Percentiles rank a stretch among this genome's conserved stretches.
Evolutionary conservation across 2,797 vertebrate species (phyloP).

Genomic region (Clarias laeviceps): DNA sequence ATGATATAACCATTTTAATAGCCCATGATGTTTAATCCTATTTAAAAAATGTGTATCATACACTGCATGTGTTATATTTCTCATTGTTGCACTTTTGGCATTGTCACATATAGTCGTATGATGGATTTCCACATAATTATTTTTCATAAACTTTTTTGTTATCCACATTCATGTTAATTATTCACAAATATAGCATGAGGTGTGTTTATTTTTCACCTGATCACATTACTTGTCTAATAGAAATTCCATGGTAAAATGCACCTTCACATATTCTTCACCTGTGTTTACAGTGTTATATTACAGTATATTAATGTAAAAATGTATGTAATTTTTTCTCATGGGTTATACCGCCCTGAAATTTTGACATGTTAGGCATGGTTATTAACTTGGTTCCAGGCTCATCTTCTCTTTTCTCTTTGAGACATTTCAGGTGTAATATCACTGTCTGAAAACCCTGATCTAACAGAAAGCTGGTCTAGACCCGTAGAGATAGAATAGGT

Average conservation of each 20-base stretch:
- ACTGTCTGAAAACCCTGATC: constrained; percentile 46
- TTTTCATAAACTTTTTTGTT: background rate
- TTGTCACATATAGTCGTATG: background rate
- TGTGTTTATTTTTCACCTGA: background rate
- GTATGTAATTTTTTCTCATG: background rate
- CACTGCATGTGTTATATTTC: background rate
- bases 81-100: background rate
- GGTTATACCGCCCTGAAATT: constrained; percentile 42
- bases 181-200: background rate
- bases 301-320: background rate
- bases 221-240: background rate
- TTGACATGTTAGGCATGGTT: constrained; percentile 45
- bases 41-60: background rate
- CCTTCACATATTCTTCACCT: background rate
- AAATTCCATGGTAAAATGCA: background rate
- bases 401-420: constrained; percentile 32
- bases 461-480: constrained; percentile 40
- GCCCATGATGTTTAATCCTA: background rate
- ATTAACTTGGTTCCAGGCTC: constrained; percentile 42
- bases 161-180: background rate
- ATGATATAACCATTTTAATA: background rate
- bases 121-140: background rate
- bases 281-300: background rate
- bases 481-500: constrained; percentile 36
- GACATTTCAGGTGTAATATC: constrained; percentile 47